phyloP scores from a whole-genome alignment of 2,113 vertebrate species.

The Dicerorhinus sumatrensis region DNA sequence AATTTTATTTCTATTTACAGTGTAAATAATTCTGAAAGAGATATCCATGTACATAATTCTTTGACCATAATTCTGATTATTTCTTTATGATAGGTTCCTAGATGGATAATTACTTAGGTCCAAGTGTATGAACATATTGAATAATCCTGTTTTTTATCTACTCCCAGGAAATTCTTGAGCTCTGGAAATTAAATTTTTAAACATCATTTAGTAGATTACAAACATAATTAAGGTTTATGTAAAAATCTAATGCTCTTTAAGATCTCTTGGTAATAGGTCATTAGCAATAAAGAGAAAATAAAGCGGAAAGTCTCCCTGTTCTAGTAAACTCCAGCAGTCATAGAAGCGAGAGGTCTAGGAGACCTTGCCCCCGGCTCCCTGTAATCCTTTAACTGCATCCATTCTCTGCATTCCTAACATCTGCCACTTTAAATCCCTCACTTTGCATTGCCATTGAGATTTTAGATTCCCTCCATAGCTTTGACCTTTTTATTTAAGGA shows the following conservation, averaged over 20 bases:
- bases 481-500: conserved; percentile 83
- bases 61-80: background rate
- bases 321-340: background rate
- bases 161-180: background rate
- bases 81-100: background rate
- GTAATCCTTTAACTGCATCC: background rate
- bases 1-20: background rate
- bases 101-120: background rate
- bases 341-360: background rate
- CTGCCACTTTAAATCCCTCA: conserved; percentile 84
- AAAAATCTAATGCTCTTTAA: background rate
- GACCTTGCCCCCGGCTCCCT: background rate
- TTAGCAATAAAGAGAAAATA: conserved; percentile 25
- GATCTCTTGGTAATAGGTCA: background rate
- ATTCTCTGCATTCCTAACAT: conserved; percentile 69
- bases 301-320: background rate
- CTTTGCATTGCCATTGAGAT: conserved; percentile 75
- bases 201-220: conserved; percentile 8
- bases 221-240: background rate
- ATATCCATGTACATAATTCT: background rate
- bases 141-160: background rate
- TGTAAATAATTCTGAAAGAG: conserved; percentile 56
- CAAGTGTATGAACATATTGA: background rate
- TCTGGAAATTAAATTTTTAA: conserved; percentile 48
- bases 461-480: conserved; percentile 72